Percentiles rank a stretch among this genome's conserved stretches.
These are phyloP conservation scores for Ericerus pela DNA, from an alignment of 1,140 invertebrate genomes.

Conservation along the genomic window DNA sequence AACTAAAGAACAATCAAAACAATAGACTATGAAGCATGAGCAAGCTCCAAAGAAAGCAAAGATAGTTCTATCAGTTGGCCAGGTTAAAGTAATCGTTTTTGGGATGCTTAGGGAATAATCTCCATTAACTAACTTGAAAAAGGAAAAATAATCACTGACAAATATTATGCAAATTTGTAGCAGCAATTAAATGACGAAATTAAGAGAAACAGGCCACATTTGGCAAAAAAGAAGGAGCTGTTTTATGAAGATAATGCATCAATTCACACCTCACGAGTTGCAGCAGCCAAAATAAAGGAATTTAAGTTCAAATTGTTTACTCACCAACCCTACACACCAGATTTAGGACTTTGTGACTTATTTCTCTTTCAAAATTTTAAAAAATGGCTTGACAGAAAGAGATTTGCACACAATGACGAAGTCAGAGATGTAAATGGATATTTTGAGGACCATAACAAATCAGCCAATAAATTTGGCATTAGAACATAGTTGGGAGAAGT, in stretches of 20 bases:
- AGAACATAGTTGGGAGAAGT: not conserved
- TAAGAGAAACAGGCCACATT: slow-evolving; percentile 24
- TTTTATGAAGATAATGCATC: slow-evolving; percentile 30
- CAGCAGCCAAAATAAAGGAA: slow-evolving; percentile 10
- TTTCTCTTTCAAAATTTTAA: slow-evolving; percentile 14
- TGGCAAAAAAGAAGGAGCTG: slow-evolving; percentile 28
- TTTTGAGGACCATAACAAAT: not conserved
- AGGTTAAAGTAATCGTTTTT: slow-evolving; percentile 26
- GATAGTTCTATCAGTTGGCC: slow-evolving; percentile 19
- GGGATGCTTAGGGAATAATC: slow-evolving; percentile 27
- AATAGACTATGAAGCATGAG: slow-evolving; percentile 16
- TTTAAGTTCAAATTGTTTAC: slow-evolving; percentile 11
- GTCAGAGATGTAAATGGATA: not conserved
- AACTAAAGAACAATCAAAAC: slow-evolving; percentile 21
- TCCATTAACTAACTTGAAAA: slow-evolving; percentile 35
- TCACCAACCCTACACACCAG: slow-evolving; percentile 21
- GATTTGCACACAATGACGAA: slow-evolving; percentile 1
- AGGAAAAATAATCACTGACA: slow-evolving; percentile 30
- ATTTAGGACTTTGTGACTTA: slow-evolving; percentile 28
- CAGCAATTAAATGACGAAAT: slow-evolving; percentile 19
- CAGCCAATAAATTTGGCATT: not conserved
- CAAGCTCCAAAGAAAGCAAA: slow-evolving; percentile 19
- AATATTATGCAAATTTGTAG: slow-evolving; percentile 22
- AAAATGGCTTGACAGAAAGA: slow-evolving; percentile 12
- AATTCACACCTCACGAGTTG: slow-evolving; percentile 23